phyloP scores from a whole-genome alignment of 2,888 invertebrate species.

The Invenusta paracnida region DNA sequence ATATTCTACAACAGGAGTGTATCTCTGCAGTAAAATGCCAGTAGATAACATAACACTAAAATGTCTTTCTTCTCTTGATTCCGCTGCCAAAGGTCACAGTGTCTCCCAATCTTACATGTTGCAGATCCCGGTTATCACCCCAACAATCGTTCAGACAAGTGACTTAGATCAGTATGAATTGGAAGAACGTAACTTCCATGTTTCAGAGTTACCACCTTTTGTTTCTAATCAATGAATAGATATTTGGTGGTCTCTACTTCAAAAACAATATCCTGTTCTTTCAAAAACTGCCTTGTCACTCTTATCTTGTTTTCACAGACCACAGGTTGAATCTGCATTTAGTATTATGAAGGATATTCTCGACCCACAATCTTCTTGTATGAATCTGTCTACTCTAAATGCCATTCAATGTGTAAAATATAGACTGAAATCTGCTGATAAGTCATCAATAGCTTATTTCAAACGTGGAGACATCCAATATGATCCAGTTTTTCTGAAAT shows the following conservation, averaged over 20 bases:
- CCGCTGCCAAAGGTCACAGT: constrained; percentile 16
- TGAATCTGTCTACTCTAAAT: constrained; percentile 11
- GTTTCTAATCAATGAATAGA: neutral
- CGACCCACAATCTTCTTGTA: constrained; percentile 14
- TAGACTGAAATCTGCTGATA: constrained; percentile 43
- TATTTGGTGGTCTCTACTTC: neutral
- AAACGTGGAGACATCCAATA: constrained; percentile 37
- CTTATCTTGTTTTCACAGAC: neutral
- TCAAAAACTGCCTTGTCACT: neutral
- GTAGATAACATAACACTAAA: neutral
- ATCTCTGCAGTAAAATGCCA: neutral
- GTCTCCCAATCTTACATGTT: constrained; percentile 26
- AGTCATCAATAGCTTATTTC: constrained; percentile 36
- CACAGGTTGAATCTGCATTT: neutral
- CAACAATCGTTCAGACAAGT: neutral
- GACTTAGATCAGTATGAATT: neutral
- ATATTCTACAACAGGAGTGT: neutral
- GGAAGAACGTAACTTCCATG: constrained; percentile 15
- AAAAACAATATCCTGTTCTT: constrained; percentile 5
- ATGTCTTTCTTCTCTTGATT: constrained; percentile 32
- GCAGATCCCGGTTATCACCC: neutral
- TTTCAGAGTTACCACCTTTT: constrained; percentile 11
- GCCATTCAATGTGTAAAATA: constrained; percentile 47
- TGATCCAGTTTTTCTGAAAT: constrained; percentile 24
- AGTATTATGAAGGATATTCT: constrained; percentile 13